Percentiles rank a stretch among this genome's conserved stretches.
These are phyloP conservation scores for Penaeus japonicus DNA, from an alignment of 1,140 invertebrate genomes.

Conservation along the genomic window DNA sequence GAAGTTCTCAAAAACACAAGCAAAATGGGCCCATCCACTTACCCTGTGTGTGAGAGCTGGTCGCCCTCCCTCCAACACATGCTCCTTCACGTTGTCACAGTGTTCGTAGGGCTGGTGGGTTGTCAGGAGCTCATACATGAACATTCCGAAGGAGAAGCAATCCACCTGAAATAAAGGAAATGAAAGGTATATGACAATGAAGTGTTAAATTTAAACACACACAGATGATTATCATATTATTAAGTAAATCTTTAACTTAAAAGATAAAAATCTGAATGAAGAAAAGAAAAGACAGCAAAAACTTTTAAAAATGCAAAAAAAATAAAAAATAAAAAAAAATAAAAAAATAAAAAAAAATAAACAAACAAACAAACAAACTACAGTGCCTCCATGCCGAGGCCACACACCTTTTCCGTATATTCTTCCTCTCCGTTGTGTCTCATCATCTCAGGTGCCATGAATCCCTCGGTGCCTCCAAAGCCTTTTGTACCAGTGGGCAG, in stretches of 20 bases:
- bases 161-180: slow-evolving; percentile 76
- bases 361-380: neutral
- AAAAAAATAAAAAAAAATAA: neutral
- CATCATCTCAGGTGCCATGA: slow-evolving; percentile 99
- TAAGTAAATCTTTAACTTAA: no score
- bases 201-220: neutral
- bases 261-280: no score
- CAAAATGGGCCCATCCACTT: slow-evolving; percentile 64
- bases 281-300: no score
- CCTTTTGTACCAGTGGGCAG: slow-evolving; percentile 93
- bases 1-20: slow-evolving; percentile 60
- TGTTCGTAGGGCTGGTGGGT: slow-evolving; percentile 93
- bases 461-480: slow-evolving; percentile 96
- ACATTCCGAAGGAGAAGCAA: slow-evolving; percentile 99
- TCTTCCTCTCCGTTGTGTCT: slow-evolving; percentile 98
- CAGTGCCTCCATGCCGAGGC: neutral
- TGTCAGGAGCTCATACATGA: slow-evolving; percentile 94
- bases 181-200: neutral
- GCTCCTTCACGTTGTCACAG: slow-evolving; percentile 94
- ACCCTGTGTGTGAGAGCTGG: slow-evolving; percentile 85
- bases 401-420: slow-evolving; percentile 90
- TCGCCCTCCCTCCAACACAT: slow-evolving; percentile 91
- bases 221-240: no score
- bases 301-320: no score
- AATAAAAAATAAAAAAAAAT: no score